phyloP scores from a whole-genome alignment of 2,113 vertebrate species.

The Cynopterus brachyotis region DNA sequence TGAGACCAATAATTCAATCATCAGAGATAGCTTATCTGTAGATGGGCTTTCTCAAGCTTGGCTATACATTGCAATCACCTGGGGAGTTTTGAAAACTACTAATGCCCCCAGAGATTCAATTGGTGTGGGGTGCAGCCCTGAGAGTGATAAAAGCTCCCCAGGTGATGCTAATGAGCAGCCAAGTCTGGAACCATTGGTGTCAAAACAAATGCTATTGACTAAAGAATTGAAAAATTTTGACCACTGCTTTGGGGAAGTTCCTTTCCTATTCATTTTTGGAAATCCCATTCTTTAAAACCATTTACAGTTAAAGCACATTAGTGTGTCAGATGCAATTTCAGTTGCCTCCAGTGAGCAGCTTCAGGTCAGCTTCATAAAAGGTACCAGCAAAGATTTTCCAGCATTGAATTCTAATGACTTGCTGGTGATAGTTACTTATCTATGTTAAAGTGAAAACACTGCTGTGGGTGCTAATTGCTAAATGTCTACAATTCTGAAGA shows the following conservation, averaged over 20 bases:
- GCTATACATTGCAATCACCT: not conserved
- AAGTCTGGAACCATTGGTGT: not conserved
- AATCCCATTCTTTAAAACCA: conserved; percentile 2
- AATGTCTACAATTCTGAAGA: conserved; percentile 54
- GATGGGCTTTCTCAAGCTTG: not conserved
- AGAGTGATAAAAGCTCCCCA: not conserved
- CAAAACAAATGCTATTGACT: not conserved
- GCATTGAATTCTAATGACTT: conserved; percentile 73
- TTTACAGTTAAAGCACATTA: conserved; percentile 24
- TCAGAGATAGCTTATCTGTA: not conserved
- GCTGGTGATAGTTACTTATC: conserved; percentile 61
- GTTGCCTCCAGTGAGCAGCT: conserved; percentile 48
- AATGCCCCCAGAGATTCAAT: not conserved
- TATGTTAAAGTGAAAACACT: conserved; percentile 58
- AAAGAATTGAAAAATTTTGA: conserved; percentile 4
- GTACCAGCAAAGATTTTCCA: conserved; percentile 68
- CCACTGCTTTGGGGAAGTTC: not conserved
- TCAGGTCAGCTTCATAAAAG: conserved; percentile 72
- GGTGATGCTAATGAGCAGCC: not conserved
- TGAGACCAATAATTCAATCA: not conserved
- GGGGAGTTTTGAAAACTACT: not conserved
- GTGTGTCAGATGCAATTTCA: conserved; percentile 50
- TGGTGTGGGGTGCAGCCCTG: conserved; percentile 3
- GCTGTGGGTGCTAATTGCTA: conserved; percentile 62
- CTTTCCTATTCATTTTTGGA: conserved; percentile 35